Percentiles rank a stretch among this genome's conserved stretches.
These are phyloP conservation scores for Helogale parvula DNA, from an alignment of 2,113 vertebrate species.

Conservation along the genomic window DNA sequence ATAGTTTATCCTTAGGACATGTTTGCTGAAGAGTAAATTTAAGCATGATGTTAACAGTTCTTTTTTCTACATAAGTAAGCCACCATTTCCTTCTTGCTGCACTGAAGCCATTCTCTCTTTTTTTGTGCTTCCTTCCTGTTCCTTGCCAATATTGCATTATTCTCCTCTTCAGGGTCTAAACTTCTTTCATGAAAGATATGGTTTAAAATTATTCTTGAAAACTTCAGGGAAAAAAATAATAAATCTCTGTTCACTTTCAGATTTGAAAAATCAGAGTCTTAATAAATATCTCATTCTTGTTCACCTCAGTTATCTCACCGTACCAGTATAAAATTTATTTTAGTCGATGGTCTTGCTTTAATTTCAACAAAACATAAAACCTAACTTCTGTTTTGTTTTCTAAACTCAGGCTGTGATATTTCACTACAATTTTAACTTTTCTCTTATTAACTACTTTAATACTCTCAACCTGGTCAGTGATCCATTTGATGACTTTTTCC, in stretches of 20 bases:
- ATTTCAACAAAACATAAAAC: not conserved
- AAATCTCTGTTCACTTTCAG: not conserved
- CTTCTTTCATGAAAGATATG: not conserved
- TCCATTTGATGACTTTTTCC: not conserved
- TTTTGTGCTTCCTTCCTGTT: not conserved
- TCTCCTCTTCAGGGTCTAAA: not conserved
- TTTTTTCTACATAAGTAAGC: not conserved
- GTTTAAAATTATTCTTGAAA: slow-evolving; percentile 14
- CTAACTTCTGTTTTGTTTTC: not conserved
- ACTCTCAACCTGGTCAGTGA: not conserved
- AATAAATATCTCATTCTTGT: not conserved
- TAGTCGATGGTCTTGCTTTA: not conserved
- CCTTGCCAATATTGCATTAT: not conserved
- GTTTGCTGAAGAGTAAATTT: not conserved
- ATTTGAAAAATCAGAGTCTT: slow-evolving; percentile 14
- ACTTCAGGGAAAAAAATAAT: not conserved
- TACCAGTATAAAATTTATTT: not conserved
- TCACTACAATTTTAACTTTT: not conserved
- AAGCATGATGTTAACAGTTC: not conserved
- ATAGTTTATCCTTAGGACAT: not conserved
- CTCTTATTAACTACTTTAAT: slow-evolving; percentile 1
- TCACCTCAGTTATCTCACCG: not conserved
- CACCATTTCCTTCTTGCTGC: not conserved
- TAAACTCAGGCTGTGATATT: not conserved
- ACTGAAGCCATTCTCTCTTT: not conserved